phyloP scores from a whole-genome alignment of 2,888 invertebrate species.

The Folsomia manolachei region DNA sequence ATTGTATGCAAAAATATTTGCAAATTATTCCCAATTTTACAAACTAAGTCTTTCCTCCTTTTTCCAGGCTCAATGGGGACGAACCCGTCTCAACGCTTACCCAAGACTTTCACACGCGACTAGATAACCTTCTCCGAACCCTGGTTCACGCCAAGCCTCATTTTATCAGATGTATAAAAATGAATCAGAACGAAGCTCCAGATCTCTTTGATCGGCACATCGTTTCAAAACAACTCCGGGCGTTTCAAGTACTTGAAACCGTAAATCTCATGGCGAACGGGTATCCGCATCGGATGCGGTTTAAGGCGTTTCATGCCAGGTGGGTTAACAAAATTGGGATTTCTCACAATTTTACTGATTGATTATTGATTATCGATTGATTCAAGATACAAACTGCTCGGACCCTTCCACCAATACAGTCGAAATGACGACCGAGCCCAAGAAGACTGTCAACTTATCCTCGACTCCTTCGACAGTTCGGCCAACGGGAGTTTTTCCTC shows the following conservation, averaged over 20 bases:
- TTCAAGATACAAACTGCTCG: conserved; percentile 77
- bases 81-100: conserved; percentile 85
- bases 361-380: too few species aligned
- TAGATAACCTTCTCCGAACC: conserved; percentile 86
- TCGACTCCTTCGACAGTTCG: conserved; percentile 67
- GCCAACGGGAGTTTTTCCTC: too few species aligned
- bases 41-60: not conserved
- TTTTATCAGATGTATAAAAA: conserved; percentile 88
- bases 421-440: conserved; percentile 57
- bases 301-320: conserved; percentile 77
- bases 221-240: conserved; percentile 83
- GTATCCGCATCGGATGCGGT: conserved; percentile 90
- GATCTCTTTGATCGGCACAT: conserved; percentile 78
- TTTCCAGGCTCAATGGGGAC: conserved; percentile 67
- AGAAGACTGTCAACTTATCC: conserved; percentile 71
- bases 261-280: conserved; percentile 79
- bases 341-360: too few species aligned
- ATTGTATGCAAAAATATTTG: conserved; percentile 55
- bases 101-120: conserved; percentile 90
- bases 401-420: conserved; percentile 64
- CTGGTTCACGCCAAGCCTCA: conserved; percentile 90
- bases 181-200: conserved; percentile 77
- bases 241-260: conserved; percentile 87
- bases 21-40: not conserved
- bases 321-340: too few species aligned